phyloP scores from a whole-genome alignment of 2,113 vertebrate species.

The Entomyzon cyanotis region DNA sequence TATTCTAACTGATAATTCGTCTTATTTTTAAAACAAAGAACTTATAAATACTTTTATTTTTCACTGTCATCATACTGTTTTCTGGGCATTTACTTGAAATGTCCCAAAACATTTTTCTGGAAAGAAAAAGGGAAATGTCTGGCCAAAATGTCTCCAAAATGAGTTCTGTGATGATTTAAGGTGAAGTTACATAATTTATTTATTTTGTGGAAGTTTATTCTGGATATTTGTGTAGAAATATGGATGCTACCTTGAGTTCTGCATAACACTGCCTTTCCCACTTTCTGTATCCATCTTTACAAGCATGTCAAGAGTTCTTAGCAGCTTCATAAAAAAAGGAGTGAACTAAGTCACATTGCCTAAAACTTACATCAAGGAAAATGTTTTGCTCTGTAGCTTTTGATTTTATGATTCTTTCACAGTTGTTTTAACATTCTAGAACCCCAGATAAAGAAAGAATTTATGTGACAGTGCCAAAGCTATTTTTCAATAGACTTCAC shows the following conservation, averaged over 20 bases:
- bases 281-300: not conserved
- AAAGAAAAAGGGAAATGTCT: not conserved
- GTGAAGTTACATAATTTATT: not conserved
- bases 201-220: not conserved
- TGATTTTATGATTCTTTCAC: not conserved
- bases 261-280: not conserved
- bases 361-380: not conserved
- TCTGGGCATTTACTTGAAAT: not conserved
- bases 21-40: not conserved
- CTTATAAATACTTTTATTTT: not conserved
- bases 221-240: not conserved
- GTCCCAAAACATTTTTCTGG: not conserved
- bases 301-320: not conserved
- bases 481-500: not conserved
- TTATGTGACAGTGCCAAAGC: not conserved
- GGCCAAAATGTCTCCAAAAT: not conserved
- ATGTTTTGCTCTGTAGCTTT: not conserved
- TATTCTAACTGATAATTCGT: not conserved
- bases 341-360: not conserved
- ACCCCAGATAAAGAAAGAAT: not conserved
- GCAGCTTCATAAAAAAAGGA: not conserved
- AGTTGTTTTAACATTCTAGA: not conserved
- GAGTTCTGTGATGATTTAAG: not conserved
- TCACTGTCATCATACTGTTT: not conserved
- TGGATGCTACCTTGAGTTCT: not conserved